Evolutionary conservation across 2,113 vertebrate genomes (phyloP), one percentile per base, ranked within the genome.

Genomic region (Daboia siamensis): DNA sequence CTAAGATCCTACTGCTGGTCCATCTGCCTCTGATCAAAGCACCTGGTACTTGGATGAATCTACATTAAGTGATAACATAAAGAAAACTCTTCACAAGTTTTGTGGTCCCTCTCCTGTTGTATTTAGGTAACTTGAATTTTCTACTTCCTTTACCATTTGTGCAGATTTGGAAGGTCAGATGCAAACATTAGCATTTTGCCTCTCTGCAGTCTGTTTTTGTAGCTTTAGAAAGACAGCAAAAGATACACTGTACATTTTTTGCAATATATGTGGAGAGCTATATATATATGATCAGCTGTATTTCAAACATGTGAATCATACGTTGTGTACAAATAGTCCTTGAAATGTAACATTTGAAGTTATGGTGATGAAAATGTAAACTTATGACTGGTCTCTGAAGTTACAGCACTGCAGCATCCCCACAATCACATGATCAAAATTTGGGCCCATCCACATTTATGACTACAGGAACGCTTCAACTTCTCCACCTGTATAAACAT

Each of bases 11-110:
- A 99, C 99, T 51, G 99, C 99, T 87, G 99, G 99, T 46, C 99
- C 99, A 33, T 99, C 99, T 1, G 99, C 99, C 39, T 99, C 99
- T 8, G 99, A 99, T 94, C 99, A 99, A 97, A 99, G 99, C 97
- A 99, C 99, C 56, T 99, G 99, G 99, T 99, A 99, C 96, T 96
- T 99, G 96, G 99, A 99, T 96, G 99, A 99, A 95, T 99, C 99
- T 0, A 99, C 99, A 3, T 98, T 99, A 90, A 99, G 99, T 90
- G 99, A 99, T 96, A 99, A 99, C 97, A 99, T 99, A 95, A 99
- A 99, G 97, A 99, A 99, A 97, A 99, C 99, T 0, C 97, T 99
- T 95, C 99, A 99, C 98, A 99, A 99, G 96, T 99, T 99, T 96
- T 99, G 99, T 95, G 99, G 99, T 17, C 99, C 99, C 2, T 98